Evolutionary conservation across 1,140 invertebrate genomes (phyloP).

Genomic region (Ips nitidus): DNA sequence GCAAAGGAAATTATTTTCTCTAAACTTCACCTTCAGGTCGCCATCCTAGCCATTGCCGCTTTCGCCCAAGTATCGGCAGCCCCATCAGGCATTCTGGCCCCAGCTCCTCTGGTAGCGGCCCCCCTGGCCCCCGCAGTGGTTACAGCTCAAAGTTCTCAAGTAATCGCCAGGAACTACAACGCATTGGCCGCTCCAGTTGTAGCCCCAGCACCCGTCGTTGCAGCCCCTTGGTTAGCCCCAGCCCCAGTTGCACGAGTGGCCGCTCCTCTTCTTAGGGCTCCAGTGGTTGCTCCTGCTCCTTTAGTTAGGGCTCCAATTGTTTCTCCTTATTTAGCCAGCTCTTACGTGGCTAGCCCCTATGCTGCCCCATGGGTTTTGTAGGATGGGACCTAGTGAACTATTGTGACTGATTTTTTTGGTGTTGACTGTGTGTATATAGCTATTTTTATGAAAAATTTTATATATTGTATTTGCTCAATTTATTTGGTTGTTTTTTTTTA

Average conservation of each 20-base stretch:
- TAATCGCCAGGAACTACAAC: slow-evolving; percentile 64
- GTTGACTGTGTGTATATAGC: background rate
- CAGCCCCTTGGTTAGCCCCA: slow-evolving; percentile 42
- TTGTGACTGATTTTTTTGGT: slow-evolving; percentile 11
- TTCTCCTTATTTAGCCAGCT: slow-evolving; percentile 37
- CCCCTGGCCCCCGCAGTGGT: slow-evolving; percentile 58
- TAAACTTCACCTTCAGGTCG: slow-evolving; percentile 24
- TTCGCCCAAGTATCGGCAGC: slow-evolving; percentile 55
- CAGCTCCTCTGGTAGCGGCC: slow-evolving; percentile 20
- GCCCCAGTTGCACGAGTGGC: slow-evolving; percentile 43
- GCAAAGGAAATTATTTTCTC: background rate
- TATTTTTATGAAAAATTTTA: too few species aligned
- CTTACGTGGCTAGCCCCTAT: slow-evolving; percentile 28
- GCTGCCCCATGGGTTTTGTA: slow-evolving; percentile 24
- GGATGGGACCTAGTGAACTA: slow-evolving; percentile 24
- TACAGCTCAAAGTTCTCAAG: slow-evolving; percentile 65
- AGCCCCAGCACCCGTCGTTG: slow-evolving; percentile 46
- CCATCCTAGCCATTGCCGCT: slow-evolving; percentile 49
- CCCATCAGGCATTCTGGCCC: slow-evolving; percentile 43
- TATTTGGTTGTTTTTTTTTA: too few species aligned
- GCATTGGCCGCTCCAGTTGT: slow-evolving; percentile 54
- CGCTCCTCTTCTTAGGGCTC: slow-evolving; percentile 36
- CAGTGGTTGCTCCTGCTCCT: slow-evolving; percentile 42
- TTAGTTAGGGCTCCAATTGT: background rate
- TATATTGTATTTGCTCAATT: too few species aligned